Evolutionary conservation across 1,140 invertebrate genomes (phyloP), one percentile per base, ranked within the genome.

Genomic region (Andricus grossulariae): DNA sequence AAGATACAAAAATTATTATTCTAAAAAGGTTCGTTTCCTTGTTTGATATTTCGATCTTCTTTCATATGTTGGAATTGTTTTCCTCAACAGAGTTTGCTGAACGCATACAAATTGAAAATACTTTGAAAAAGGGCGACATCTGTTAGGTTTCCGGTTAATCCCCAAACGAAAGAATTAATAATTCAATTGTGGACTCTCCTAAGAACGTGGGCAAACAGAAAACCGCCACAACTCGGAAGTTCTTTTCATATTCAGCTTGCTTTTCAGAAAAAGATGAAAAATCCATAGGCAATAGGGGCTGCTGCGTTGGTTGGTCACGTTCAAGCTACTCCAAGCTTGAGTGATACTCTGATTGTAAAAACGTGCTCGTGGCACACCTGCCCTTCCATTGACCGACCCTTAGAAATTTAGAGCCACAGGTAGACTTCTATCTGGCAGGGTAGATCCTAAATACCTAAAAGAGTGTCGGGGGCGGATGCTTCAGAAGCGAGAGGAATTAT

Each of bases 361-460:
- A 39, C 25, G 60, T 66, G 60, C 60, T 66, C 60, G 60, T 66
- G 60, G 60, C 60, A 66, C 60, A 66, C 60, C 60, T 66, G 60
- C 60, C 60, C 60, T 66, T 39, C 32, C 25, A 45, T 45, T 66
- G 32, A 45, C 60, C 32, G 15, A 39, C 60, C 39, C 60, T 45
- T 66, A 66, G n/a, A 16, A 39, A 13, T 39, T 66, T 66, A n/a
- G 25, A 66, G 32, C 25, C 25, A 32, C 25, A 66, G 60, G 60
- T 66, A 25, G n/a, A 66, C 60, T 39, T 57, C 11, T 57, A 57
- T 57, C 55, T 4, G 39, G 8, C 39, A 45, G 55, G 55, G 55
- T 57, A 39, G 39, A 66, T 66, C 8, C 60, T 45, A 45, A 45
- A 45, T 8, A 11, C 39, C 39, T 45, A 39, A 25, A 66, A 39